phyloP scores from a whole-genome alignment of 1,140 invertebrate species.

The Papilio polytes region DNA sequence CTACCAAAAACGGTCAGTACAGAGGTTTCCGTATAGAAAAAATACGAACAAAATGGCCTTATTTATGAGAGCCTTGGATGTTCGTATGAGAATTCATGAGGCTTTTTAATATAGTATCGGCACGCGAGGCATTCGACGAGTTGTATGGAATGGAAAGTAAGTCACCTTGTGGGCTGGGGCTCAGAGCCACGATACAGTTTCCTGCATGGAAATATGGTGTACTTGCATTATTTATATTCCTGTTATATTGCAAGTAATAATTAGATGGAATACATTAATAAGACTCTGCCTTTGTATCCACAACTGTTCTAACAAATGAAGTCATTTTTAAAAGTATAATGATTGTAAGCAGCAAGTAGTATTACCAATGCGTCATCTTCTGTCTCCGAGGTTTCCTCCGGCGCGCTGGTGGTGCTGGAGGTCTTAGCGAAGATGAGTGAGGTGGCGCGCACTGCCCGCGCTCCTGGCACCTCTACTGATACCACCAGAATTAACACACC shows the following conservation, averaged over 20 bases:
- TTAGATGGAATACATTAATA: neutral
- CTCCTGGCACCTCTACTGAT: conserved; percentile 52
- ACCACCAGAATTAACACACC: conserved; percentile 59
- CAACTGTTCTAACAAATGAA: neutral
- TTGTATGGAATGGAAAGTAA: conserved; percentile 30
- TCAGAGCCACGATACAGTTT: neutral
- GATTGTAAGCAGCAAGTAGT: neutral
- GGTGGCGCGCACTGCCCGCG: conserved; percentile 67
- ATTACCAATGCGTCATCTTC: conserved; percentile 65
- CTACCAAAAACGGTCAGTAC: neutral
- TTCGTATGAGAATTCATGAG: neutral
- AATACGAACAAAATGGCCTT: conserved; percentile 5
- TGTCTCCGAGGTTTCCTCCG: conserved; percentile 54
- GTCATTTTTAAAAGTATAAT: no score
- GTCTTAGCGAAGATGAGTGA: conserved; percentile 71
- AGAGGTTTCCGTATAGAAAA: neutral
- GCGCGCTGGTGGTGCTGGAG: conserved; percentile 62
- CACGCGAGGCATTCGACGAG: conserved; percentile 18
- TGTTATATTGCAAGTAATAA: neutral
- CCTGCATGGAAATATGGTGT: neutral
- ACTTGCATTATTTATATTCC: conserved; percentile 5
- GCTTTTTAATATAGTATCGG: conserved; percentile 12
- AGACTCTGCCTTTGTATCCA: neutral
- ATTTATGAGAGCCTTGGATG: conserved; percentile 18
- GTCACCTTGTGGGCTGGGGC: conserved; percentile 19